These are phyloP conservation scores for Sarcophaga peregrina DNA, from an alignment of 1,140 invertebrate genomes.

Conservation along the genomic window DNA sequence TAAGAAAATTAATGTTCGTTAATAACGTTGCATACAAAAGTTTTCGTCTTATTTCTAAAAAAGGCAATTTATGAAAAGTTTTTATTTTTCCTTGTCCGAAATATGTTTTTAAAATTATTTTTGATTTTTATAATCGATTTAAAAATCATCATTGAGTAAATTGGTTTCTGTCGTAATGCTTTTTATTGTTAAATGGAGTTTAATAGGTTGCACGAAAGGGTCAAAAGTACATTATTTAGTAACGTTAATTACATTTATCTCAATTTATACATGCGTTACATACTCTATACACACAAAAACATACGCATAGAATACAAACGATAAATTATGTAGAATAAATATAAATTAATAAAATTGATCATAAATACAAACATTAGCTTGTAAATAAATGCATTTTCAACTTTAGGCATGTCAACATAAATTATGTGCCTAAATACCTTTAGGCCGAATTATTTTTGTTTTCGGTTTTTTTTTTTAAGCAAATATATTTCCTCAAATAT, in stretches of 20 bases:
- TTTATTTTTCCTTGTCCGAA: too few species aligned
- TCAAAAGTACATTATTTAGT: constrained; percentile 9
- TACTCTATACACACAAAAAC: too few species aligned
- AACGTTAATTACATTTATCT: constrained; percentile 12
- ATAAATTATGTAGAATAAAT: constrained; percentile 5
- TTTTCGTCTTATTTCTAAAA: background rate
- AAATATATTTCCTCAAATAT: constrained; percentile 39
- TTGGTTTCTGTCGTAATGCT: too few species aligned
- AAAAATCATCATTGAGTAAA: too few species aligned
- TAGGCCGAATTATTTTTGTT: constrained; percentile 56
- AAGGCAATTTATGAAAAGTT: constrained; percentile 17
- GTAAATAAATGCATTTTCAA: constrained; percentile 37
- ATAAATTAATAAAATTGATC: constrained; percentile 17
- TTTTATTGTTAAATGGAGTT: too few species aligned
- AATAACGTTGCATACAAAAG: background rate
- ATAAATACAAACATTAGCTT: background rate
- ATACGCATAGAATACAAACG: background rate
- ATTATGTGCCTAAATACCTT: constrained; percentile 64
- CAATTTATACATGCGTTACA: background rate
- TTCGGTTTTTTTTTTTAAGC: constrained; percentile 54
- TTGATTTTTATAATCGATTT: too few species aligned
- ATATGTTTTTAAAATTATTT: background rate
- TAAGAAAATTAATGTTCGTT: background rate
- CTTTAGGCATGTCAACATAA: constrained; percentile 50
- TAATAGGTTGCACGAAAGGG: background rate